phyloP scores from a whole-genome alignment of 2,888 invertebrate species.

The Lobophora halterata region DNA sequence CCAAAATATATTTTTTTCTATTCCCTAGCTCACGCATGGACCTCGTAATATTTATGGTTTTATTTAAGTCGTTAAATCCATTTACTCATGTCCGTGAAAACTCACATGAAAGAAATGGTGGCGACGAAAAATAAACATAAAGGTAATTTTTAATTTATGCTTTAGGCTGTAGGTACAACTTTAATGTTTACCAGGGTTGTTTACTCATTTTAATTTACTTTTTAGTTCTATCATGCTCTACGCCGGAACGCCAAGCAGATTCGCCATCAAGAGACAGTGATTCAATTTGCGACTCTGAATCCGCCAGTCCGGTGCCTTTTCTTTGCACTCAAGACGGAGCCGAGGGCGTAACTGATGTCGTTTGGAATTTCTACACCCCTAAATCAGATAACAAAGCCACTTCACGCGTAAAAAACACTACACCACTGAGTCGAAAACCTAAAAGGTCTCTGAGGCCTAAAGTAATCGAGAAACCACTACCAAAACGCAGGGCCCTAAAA shows the following conservation, averaged over 20 bases:
- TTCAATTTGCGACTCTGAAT: conserved; percentile 65
- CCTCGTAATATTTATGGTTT: background rate
- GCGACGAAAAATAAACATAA: conserved; percentile 50
- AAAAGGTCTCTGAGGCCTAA: conserved; percentile 53
- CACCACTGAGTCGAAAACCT: conserved; percentile 61
- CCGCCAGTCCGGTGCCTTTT: conserved; percentile 72
- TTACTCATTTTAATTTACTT: conserved; percentile 19
- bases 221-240: conserved; percentile 69
- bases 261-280: conserved; percentile 72
- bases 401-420: conserved; percentile 55
- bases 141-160: conserved; percentile 9
- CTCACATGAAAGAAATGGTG: conserved; percentile 53
- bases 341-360: conserved; percentile 72
- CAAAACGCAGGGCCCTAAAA: conserved; percentile 54
- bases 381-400: conserved; percentile 53
- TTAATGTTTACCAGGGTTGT: too few species aligned
- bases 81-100: conserved; percentile 23
- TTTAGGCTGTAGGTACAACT: too few species aligned
- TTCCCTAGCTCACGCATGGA: background rate
- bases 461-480: conserved; percentile 52
- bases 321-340: conserved; percentile 75
- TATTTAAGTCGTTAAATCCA: background rate
- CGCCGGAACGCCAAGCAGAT: conserved; percentile 60
- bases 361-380: conserved; percentile 78
- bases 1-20: background rate